phyloP scores from a whole-genome alignment of 1,140 invertebrate species.

The Bombus vancouverensis region DNA sequence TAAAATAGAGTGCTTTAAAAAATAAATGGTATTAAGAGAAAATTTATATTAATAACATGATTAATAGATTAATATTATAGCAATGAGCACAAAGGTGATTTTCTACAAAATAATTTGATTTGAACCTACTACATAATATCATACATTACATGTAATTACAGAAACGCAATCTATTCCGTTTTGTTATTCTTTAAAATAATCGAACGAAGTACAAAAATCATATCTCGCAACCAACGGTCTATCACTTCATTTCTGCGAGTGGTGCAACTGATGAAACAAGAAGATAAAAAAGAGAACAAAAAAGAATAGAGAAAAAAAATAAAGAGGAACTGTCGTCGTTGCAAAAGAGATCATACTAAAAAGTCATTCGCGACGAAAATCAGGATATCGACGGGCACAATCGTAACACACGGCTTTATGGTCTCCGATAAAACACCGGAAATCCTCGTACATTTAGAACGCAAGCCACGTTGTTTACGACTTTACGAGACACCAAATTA shows the following conservation, averaged over 20 bases:
- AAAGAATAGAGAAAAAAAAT: not conserved
- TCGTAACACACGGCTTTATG: conserved; percentile 21
- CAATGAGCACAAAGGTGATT: not conserved
- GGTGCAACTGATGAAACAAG: not conserved
- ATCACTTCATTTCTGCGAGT: conserved; percentile 1
- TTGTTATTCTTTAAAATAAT: not conserved
- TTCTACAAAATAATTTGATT: not conserved
- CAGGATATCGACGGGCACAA: not conserved
- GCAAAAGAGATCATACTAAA: conserved; percentile 1
- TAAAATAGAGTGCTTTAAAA: not conserved
- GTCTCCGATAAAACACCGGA: conserved; percentile 30
- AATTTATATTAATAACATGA: not conserved
- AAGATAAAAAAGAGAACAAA: too few species aligned
- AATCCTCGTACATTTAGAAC: conserved; percentile 26
- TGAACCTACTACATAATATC: not conserved
- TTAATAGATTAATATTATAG: not conserved
- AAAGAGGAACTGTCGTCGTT: not conserved
- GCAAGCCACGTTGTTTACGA: conserved; percentile 39
- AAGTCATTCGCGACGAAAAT: conserved; percentile 29
- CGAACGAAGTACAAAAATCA: not conserved
- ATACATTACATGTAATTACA: not conserved
- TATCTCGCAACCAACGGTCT: not conserved
- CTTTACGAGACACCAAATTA: conserved; percentile 26
- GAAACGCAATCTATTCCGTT: not conserved
- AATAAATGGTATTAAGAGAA: not conserved